Conservation (phyloP, 2,888 invertebrate genomes). For the Apotomis betuletana region DNA sequence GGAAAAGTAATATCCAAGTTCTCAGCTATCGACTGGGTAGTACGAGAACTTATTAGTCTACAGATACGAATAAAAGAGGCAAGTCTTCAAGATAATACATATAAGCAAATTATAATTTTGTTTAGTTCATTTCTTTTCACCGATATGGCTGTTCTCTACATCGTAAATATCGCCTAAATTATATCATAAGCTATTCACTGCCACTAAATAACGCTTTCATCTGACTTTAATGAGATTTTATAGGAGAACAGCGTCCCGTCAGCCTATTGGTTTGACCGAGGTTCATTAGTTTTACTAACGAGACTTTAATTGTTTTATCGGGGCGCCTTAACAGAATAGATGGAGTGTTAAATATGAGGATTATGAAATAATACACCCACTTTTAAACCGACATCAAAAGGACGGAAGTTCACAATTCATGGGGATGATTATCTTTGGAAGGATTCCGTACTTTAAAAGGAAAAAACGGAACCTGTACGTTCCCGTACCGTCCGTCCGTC, state of each 20-base stretch:
- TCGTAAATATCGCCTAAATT: constrained; percentile 30
- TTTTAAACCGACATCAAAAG: neutral
- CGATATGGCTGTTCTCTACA: constrained; percentile 41
- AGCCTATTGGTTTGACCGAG: constrained; percentile 50
- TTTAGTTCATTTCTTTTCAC: constrained; percentile 3
- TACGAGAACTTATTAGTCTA: neutral
- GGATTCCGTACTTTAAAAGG: no score
- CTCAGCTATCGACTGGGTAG: neutral
- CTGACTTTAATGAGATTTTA: constrained; percentile 47
- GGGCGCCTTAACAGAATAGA: constrained; percentile 22
- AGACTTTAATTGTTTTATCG: constrained; percentile 38
- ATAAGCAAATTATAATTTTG: neutral
- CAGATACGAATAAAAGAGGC: neutral
- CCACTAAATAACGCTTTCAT: constrained; percentile 50
- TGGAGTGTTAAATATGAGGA: constrained; percentile 13
- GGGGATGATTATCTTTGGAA: no score
- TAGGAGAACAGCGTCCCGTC: constrained; percentile 46
- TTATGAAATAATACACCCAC: neutral
- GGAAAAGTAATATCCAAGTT: constrained; percentile 6
- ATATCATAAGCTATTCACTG: constrained; percentile 26
- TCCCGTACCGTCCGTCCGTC: no score
- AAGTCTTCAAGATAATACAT: neutral
- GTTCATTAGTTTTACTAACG: constrained; percentile 46
- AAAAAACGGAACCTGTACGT: no score
- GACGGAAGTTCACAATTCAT: no score